phyloP scores from a whole-genome alignment of 2,113 vertebrate species.

The Eptatretus burgeri region DNA sequence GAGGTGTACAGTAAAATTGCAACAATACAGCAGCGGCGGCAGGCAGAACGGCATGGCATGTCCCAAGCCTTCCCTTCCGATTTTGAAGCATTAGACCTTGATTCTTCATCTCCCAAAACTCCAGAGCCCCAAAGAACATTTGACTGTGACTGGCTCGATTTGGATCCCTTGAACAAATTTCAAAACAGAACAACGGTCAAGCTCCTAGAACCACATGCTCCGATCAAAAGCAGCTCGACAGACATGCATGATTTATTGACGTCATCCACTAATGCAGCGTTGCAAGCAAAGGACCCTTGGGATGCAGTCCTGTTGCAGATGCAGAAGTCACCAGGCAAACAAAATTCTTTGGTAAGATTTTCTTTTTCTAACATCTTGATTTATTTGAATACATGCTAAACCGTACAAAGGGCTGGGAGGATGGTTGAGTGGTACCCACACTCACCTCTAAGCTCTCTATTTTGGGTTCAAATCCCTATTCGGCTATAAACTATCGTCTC shows the following conservation, averaged over 20 bases:
- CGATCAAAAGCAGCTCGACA: background rate
- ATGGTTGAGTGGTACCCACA: no score
- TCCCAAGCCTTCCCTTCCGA: background rate
- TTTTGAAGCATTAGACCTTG: slow-evolving; percentile 2
- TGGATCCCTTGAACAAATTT: slow-evolving; percentile 65
- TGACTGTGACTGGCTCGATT: slow-evolving; percentile 66
- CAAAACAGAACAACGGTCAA: background rate
- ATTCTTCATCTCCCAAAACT: slow-evolving; percentile 15
- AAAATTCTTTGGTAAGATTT: background rate
- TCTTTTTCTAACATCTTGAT: no score
- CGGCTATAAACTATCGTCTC: no score
- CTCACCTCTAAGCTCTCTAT: no score
- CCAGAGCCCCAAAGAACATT: slow-evolving; percentile 21
- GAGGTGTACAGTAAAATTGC: slow-evolving; percentile 3
- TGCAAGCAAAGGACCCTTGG: slow-evolving; percentile 36
- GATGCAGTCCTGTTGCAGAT: slow-evolving; percentile 63
- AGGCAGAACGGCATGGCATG: background rate
- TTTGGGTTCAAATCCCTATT: no score
- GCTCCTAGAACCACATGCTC: no score
- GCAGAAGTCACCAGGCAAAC: slow-evolving; percentile 22
- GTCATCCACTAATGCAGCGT: no score
- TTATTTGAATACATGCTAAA: no score
- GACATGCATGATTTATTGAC: background rate
- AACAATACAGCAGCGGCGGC: slow-evolving; percentile 3
- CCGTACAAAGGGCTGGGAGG: no score